phyloP scores from a whole-genome alignment of 2,888 invertebrate genomes.

The Halictus ligatus region DNA sequence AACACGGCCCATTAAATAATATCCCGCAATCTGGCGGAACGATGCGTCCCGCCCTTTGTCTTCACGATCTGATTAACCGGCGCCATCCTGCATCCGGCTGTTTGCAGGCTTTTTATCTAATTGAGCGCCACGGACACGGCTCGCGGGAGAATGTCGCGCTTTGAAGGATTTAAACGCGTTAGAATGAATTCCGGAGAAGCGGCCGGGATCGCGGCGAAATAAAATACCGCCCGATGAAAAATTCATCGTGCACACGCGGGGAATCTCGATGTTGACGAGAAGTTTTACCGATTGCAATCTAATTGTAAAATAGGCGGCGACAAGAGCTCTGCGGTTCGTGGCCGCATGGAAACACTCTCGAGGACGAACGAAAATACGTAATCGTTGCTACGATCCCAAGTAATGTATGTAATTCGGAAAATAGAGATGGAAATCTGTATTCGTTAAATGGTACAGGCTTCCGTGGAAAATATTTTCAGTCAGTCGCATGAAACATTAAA shows the following conservation, averaged over 20 bases:
- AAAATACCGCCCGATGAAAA: not conserved
- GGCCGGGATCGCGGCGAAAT: not conserved
- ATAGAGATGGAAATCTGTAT: no score
- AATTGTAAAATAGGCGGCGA: no score
- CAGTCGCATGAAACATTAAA: no score
- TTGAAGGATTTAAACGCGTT: not conserved
- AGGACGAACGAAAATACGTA: no score
- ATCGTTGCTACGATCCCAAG: no score
- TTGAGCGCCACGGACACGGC: not conserved
- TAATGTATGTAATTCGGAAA: no score
- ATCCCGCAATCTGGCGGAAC: slow-evolving; percentile 54
- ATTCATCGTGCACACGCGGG: not conserved
- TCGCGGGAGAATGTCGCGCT: not conserved
- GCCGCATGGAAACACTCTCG: no score
- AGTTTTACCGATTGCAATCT: not conserved
- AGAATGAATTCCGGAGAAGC: not conserved
- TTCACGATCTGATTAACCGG: slow-evolving; percentile 52
- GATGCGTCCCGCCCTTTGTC: slow-evolving; percentile 53
- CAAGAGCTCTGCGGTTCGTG: no score
- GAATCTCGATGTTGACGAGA: not conserved
- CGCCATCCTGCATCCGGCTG: not conserved
- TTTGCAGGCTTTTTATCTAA: not conserved
- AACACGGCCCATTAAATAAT: slow-evolving; percentile 68
- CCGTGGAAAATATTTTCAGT: no score
- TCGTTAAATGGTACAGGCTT: no score